A percentile compares a stretch with the other conserved stretches of the same genome.
Conservation (phyloP, 2,888 invertebrate genomes). For the Bruchidius siliquastri region DNA sequence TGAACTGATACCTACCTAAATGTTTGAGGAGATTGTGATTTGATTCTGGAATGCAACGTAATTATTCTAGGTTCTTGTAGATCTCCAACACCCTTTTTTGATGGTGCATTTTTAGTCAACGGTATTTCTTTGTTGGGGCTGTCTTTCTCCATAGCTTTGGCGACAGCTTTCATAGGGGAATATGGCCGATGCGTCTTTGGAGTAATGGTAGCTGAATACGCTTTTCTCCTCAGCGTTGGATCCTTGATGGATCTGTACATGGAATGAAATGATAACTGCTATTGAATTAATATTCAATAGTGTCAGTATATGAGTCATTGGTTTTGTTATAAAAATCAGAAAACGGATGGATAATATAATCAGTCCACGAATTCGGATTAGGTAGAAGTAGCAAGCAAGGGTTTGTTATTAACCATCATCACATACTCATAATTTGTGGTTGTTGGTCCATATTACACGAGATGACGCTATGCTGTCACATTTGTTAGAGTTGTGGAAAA, state of each 20-base stretch:
- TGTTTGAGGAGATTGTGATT: neutral
- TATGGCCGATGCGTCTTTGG: slow-evolving; percentile 14
- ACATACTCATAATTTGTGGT: no score
- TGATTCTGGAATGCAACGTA: neutral
- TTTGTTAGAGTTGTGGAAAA: no score
- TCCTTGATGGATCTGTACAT: slow-evolving; percentile 19
- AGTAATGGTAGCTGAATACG: slow-evolving; percentile 26
- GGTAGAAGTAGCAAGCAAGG: no score
- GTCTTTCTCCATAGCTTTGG: neutral
- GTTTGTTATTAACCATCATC: no score
- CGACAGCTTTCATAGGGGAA: neutral
- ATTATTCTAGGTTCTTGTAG: neutral
- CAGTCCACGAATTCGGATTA: no score
- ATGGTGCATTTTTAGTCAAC: neutral
- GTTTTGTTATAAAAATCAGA: no score
- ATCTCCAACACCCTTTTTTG: neutral
- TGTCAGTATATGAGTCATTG: no score
- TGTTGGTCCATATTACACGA: no score
- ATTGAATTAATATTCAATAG: no score
- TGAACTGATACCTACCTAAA: neutral
- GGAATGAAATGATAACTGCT: no score
- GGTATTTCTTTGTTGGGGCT: neutral
- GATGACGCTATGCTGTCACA: no score
- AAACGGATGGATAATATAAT: no score
- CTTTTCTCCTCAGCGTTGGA: slow-evolving; percentile 25